These are phyloP conservation scores for Dasypogon diadema DNA, from an alignment of 2,888 invertebrate species.

Conservation along the genomic window DNA sequence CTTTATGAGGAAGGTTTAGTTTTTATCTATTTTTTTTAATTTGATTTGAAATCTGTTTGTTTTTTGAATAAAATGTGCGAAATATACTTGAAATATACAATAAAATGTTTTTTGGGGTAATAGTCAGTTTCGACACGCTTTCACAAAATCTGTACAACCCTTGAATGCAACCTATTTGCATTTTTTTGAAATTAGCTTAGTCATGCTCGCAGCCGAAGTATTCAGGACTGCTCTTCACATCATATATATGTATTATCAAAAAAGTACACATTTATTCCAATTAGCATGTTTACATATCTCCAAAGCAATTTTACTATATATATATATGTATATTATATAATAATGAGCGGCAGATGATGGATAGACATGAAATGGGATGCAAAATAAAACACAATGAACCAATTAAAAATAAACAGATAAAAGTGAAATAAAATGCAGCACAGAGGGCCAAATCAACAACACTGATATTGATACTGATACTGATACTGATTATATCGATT, in stretches of 20 bases:
- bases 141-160: conserved; percentile 8
- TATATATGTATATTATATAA: conserved; percentile 14
- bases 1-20: no score
- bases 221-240: conserved; percentile 70
- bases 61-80: no score
- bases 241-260: conserved; percentile 35
- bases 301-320: conserved; percentile 31
- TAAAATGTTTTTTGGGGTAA: not conserved
- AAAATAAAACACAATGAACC: conserved; percentile 50
- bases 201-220: conserved; percentile 74
- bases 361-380: conserved; percentile 55
- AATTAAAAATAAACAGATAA: conserved; percentile 24
- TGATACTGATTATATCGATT: conserved; percentile 37
- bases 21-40: no score
- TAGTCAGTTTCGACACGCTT: not conserved
- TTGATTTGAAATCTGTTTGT: no score
- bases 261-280: conserved; percentile 23
- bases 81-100: no score
- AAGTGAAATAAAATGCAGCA: conserved; percentile 48
- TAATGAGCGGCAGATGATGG: conserved; percentile 44
- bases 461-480: conserved; percentile 40
- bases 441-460: conserved; percentile 53
- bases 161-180: not conserved
- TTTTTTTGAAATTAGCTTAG: conserved; percentile 21
- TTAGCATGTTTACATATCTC: conserved; percentile 29